Base-by-base conservation (phyloP, 2,797 vertebrate genomes). In the Schizothorax lantsangensis region DNA sequence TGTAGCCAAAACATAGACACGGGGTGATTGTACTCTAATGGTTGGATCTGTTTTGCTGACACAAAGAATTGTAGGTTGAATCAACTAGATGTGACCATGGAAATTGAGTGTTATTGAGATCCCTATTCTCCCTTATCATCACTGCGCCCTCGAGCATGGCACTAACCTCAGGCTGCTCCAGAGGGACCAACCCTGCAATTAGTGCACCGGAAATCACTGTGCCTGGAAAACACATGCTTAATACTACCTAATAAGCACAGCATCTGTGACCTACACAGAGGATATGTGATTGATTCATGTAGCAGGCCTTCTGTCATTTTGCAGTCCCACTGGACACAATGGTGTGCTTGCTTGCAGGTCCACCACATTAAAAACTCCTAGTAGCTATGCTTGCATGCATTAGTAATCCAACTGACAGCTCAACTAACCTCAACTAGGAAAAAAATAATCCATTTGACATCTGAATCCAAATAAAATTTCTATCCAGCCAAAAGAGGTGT, bases 201-300 rank as follows among this genome's bases (percentile, higher is more conserved):
- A 71, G 36, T 57, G 75, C 66, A 30, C 68, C 45, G 66, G 21
- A 86, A 86, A 80, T 85, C 77, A 79, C 12, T 59, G 45, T 68
- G 26, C 17, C 69, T 36, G 38, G 36, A 36, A 59, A 85, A 79
- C 75, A 85, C 38, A 79, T 80, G 26, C 38, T 79, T 72, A 79
- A 72, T 59, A 72, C 72, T 40, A 66, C 47, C 57, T 84, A 84
- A 54, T 79, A 71, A n/a, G 62, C 33, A 68, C 21, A 54, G 57
- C 74, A 84, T 84, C 45, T 40, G 62, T 52, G 54, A 40, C n/a
- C 21, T 75, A 15, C 3, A 43, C 33, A 84, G 43, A 66, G 47
- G n/a, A 78, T 38, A 33, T 23, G 77, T 33, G 84, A 49, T n/a
- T 64, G 47, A 84, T 81, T 81, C 4, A 78, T 78, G 66, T 52